Evolutionary conservation across 2,113 vertebrate species (phyloP).

Genomic region (Galeopterus variegatus): DNA sequence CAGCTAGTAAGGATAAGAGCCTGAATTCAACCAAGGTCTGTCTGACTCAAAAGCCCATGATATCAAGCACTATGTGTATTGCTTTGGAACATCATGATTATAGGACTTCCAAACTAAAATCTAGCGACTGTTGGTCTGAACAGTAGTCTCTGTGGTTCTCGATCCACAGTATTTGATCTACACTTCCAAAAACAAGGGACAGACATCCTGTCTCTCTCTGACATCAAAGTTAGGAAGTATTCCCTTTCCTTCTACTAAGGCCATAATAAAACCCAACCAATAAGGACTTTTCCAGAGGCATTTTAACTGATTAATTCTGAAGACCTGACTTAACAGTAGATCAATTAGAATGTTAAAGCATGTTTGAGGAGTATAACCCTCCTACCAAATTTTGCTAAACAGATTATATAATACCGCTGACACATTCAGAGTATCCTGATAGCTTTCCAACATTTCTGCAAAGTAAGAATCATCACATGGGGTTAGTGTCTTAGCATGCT

Average conservation of each 20-base stretch:
- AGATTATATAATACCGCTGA: slow-evolving; percentile 74
- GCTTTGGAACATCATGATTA: background rate
- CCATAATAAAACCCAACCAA: background rate
- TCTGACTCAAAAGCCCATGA: background rate
- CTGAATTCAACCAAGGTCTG: background rate
- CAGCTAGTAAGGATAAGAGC: background rate
- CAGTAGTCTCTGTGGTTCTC: background rate
- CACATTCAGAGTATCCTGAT: slow-evolving; percentile 50
- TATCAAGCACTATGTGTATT: background rate
- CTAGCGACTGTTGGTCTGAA: background rate
- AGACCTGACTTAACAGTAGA: slow-evolving; percentile 63
- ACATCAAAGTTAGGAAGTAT: background rate
- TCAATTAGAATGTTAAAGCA: slow-evolving; percentile 69
- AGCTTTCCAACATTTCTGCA: slow-evolving; percentile 61
- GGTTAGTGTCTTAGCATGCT: background rate
- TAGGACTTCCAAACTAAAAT: background rate
- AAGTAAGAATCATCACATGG: slow-evolving; percentile 48
- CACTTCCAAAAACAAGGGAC: background rate
- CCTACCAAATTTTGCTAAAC: slow-evolving; percentile 60
- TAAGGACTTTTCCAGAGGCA: slow-evolving; percentile 52
- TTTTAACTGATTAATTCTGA: slow-evolving; percentile 69
- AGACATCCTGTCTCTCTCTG: background rate
- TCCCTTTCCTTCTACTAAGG: background rate
- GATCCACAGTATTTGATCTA: background rate
- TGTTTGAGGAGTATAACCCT: slow-evolving; percentile 55